Evolutionary conservation across 2,888 invertebrate genomes (phyloP), one percentile per base, ranked within the genome.

Genomic region (Adela reaumurella): DNA sequence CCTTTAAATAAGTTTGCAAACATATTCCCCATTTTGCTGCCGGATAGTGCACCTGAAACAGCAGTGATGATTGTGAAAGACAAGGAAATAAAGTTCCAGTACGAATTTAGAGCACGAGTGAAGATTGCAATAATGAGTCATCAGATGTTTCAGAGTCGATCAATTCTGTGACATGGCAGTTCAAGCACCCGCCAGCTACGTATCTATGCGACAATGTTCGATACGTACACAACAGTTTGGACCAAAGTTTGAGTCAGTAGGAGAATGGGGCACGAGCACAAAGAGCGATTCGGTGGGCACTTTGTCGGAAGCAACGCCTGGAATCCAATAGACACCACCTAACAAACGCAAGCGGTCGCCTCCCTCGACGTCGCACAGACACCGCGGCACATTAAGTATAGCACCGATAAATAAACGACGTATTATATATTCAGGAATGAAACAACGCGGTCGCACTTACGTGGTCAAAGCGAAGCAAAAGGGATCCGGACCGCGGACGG

Each of bases 1-100:
- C 97, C 94, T 87, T 95, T 95, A 84, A 99, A 98, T 79, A 99
- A 85, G 82, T 90, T 94, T 68, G 93, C 90, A 82, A 98, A 95
- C 81, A 94, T 88, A 84, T 94, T 95, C 83, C 98, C 97, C 98
- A 98, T 98, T 81, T 79, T 88, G 82, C 74, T 73, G 78, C 72
- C 72, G 83, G 69, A 59, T 65, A 61, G 63, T 60, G 64, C 67
- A 74, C 79, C 83, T 83, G 77, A 60, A 81, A 80, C 51, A 61
- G 61, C 54, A 53, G 61, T 60, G 60, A 58, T 59, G 24, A 14
- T 35, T 8, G 24, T 6, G 8, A 11, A 35, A 35, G 3, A 14
- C 35, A 35, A 10, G 10, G 10, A 24, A 24, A 35, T 14, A 35
- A 35, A 35, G 14, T 8, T 35, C 3, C 35, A 14, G 14, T 35